Conservation (phyloP, 2,797 vertebrate genomes). For the Manis crassicaudata region DNA sequence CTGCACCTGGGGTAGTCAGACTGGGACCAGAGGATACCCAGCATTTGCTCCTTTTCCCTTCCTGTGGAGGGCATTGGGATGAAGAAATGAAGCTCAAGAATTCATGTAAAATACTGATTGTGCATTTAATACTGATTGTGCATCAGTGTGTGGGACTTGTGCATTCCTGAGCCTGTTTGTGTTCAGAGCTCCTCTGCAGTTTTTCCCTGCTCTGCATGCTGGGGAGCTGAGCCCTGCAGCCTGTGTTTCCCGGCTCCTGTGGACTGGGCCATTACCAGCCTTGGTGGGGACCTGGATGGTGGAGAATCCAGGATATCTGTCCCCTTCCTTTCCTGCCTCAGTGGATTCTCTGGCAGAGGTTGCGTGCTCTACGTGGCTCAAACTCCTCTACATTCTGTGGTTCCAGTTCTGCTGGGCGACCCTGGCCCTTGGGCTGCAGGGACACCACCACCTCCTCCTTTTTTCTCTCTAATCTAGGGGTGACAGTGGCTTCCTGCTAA, state of each 20-base stretch:
- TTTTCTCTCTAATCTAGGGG: neutral
- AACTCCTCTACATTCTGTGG: neutral
- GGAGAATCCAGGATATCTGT: neutral
- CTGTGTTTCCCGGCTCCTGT: neutral
- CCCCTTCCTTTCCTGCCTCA: neutral
- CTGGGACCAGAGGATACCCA: neutral
- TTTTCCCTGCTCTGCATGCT: no score
- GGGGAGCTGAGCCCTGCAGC: neutral
- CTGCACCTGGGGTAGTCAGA: neutral
- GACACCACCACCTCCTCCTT: neutral
- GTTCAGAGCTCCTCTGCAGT: neutral
- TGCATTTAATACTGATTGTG: no score
- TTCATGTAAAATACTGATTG: no score
- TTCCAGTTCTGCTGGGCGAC: neutral
- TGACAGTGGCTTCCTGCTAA: neutral
- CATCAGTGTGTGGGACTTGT: no score
- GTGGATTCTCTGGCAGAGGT: neutral
- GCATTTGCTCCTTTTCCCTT: neutral
- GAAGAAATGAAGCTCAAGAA: neutral
- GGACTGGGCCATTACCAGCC: neutral
- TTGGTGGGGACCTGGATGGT: neutral
- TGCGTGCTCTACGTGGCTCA: rapidly evolving
- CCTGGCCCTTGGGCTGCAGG: neutral
- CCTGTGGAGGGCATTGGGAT: neutral
- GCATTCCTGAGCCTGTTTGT: neutral